Evolutionary conservation across 1,140 invertebrate species (phyloP).

Genomic region (Zaprionus taronus): DNA sequence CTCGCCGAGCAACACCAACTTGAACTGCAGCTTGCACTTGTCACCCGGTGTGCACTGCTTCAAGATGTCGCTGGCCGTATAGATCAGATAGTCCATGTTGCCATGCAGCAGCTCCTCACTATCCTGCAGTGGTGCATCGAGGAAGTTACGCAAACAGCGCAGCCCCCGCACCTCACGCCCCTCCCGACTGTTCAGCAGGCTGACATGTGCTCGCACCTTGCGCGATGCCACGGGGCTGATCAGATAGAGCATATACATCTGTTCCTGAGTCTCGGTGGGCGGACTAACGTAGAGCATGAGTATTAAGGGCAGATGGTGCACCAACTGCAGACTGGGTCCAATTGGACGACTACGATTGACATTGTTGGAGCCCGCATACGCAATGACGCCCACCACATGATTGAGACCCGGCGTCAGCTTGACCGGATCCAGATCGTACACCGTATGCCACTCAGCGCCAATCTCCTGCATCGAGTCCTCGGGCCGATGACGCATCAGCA

Average conservation of each 20-base stretch:
- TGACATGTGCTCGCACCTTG: conserved; percentile 38
- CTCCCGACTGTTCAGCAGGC: conserved; percentile 18
- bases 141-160: conserved; percentile 44
- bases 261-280: conserved; percentile 12
- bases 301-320: conserved; percentile 53
- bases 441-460: conserved; percentile 35
- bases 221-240: conserved; percentile 41
- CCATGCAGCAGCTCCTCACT: conserved; percentile 39
- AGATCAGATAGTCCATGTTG: conserved; percentile 53
- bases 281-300: conserved; percentile 51
- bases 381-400: conserved; percentile 48
- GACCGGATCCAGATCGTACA: conserved; percentile 37
- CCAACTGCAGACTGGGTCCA: conserved; percentile 44
- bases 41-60: conserved; percentile 18
- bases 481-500: conserved; percentile 52
- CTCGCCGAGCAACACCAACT: conserved; percentile 38
- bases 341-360: conserved; percentile 35
- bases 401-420: conserved; percentile 39
- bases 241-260: conserved; percentile 50
- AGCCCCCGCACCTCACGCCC: conserved; percentile 32
- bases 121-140: conserved; percentile 31
- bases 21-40: conserved; percentile 27
- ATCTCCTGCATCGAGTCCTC: conserved; percentile 50
- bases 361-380: conserved; percentile 42
- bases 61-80: conserved; percentile 37